Conservation (phyloP, 2,113 vertebrate species). For the Rhizomys pruinosus region DNA sequence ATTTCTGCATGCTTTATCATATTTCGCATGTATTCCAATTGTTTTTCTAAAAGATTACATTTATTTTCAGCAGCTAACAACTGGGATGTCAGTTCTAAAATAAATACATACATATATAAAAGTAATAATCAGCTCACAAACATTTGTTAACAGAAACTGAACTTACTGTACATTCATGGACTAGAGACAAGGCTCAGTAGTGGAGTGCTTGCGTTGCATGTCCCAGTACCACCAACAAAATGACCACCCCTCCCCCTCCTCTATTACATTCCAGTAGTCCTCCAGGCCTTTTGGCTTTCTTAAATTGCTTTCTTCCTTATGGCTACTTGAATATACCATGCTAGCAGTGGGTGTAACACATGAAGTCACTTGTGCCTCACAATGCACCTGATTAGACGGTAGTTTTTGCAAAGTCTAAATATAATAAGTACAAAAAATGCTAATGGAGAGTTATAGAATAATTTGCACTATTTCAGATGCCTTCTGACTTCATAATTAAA, state of each 20-base stretch:
- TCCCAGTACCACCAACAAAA: not conserved
- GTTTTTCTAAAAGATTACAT: slow-evolving; percentile 93
- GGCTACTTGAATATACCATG: not conserved
- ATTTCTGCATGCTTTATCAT: slow-evolving; percentile 92
- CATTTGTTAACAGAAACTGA: not conserved
- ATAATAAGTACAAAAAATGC: not conserved
- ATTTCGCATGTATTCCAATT: slow-evolving; percentile 93
- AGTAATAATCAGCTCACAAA: slow-evolving; percentile 55
- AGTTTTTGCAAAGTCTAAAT: not conserved
- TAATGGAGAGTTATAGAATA: not conserved
- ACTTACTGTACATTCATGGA: not conserved
- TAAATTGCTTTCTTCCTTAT: not conserved
- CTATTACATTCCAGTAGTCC: not conserved
- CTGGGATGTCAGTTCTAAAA: slow-evolving; percentile 90
- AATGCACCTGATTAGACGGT: not conserved
- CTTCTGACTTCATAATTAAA: slow-evolving; percentile 52
- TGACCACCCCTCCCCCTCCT: not conserved
- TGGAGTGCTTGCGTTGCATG: not conserved
- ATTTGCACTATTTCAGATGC: not conserved
- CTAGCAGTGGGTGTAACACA: not conserved
- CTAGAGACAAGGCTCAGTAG: not conserved
- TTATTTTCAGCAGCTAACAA: slow-evolving; percentile 92
- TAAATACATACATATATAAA: slow-evolving; percentile 58
- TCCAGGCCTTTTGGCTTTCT: not conserved
- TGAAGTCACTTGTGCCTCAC: not conserved